Evolutionary conservation across 2,888 invertebrate genomes (phyloP).

Genomic region (Platycheirus albimanus): DNA sequence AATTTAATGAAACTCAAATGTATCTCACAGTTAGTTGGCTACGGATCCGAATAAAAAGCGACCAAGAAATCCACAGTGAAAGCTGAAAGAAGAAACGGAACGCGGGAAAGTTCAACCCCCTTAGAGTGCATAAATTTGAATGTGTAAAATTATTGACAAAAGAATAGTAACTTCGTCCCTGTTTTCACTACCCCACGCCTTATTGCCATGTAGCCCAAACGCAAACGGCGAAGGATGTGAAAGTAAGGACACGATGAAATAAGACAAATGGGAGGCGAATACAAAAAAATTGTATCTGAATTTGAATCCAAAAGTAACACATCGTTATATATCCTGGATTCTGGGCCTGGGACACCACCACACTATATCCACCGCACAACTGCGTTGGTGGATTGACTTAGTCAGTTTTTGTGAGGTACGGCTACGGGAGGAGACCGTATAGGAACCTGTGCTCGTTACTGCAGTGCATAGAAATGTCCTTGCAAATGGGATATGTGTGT

Average conservation of each 20-base stretch:
- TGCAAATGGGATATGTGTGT: constrained; percentile 49
- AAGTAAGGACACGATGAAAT: constrained; percentile 30
- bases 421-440: not conserved
- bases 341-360: constrained; percentile 9
- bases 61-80: no score
- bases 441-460: constrained; percentile 33
- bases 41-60: constrained; percentile 43
- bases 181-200: not conserved
- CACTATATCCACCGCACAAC: constrained; percentile 32
- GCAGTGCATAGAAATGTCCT: constrained; percentile 49
- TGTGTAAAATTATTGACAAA: constrained; percentile 73
- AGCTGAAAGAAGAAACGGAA: not conserved
- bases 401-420: not conserved
- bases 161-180: constrained; percentile 33
- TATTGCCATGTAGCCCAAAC: not conserved
- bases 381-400: constrained; percentile 46
- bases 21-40: constrained; percentile 70
- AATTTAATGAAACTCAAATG: constrained; percentile 70
- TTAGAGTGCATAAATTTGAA: constrained; percentile 69
- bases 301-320: constrained; percentile 53
- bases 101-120: constrained; percentile 7
- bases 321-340: constrained; percentile 45
- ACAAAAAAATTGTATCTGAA: constrained; percentile 6
- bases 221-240: not conserved
- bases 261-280: constrained; percentile 45